phyloP scores from a whole-genome alignment of 2,888 invertebrate genomes.

The Rhingia rostrata region DNA sequence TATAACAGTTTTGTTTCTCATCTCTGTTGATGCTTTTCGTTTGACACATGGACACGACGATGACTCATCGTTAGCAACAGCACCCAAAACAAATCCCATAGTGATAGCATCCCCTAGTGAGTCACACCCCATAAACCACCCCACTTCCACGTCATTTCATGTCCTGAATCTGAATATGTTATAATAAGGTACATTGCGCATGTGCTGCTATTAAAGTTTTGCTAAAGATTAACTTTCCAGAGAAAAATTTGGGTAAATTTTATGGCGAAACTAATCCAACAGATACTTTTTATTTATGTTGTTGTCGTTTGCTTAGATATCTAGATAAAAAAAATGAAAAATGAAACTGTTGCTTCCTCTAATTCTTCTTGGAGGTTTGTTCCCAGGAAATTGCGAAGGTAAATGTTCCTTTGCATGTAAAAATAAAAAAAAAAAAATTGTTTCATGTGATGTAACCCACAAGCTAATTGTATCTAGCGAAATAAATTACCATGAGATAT shows the following conservation, averaged over 20 bases:
- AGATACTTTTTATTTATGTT: conserved; percentile 28
- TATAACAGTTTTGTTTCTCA: conserved; percentile 60
- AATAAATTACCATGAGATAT: conserved; percentile 59
- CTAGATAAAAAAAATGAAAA: background rate
- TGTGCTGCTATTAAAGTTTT: conserved; percentile 51
- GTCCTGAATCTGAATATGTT: conserved; percentile 28
- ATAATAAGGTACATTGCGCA: conserved; percentile 43
- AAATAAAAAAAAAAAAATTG: background rate
- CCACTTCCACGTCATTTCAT: conserved; percentile 36
- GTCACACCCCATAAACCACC: conserved; percentile 44
- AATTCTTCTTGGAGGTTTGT: conserved; percentile 5
- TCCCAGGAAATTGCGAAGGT: conserved; percentile 43
- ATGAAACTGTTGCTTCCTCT: conserved; percentile 55
- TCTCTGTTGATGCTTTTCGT: background rate
- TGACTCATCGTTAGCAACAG: conserved; percentile 72
- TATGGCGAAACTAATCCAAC: conserved; percentile 47
- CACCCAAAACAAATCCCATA: conserved; percentile 49
- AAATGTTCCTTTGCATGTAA: conserved; percentile 48
- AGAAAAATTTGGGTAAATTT: conserved; percentile 42
- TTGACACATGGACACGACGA: conserved; percentile 19
- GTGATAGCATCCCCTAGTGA: conserved; percentile 62
- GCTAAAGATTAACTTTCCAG: conserved; percentile 43
- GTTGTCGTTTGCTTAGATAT: conserved; percentile 47
- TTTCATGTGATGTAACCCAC: conserved; percentile 54
- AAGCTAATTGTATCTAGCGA: conserved; percentile 52